Conservation (phyloP, 1,140 invertebrate species). For the Teleopsis dalmanni region DNA sequence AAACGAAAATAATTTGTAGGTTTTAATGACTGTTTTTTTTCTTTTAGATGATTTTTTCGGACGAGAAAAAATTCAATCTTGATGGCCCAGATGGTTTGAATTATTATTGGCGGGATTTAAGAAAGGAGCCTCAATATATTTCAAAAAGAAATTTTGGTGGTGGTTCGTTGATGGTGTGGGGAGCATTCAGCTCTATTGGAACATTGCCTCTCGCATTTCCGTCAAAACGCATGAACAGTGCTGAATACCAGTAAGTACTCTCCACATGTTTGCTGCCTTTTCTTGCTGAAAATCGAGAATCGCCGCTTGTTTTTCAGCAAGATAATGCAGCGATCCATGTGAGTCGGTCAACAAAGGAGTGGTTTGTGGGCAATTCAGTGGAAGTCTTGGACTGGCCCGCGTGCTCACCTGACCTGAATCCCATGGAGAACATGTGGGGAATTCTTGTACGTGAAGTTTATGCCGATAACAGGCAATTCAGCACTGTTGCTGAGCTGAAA, state of each 20-base stretch:
- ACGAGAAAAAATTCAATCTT: conserved; percentile 17
- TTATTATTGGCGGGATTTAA: conserved; percentile 18
- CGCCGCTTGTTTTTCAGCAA: background rate
- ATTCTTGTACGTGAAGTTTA: conserved; percentile 1
- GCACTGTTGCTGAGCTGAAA: background rate
- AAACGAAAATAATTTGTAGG: too few relatives aligned
- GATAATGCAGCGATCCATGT: conserved; percentile 1
- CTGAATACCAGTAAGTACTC: too few relatives aligned
- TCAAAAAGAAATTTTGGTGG: conserved; percentile 1
- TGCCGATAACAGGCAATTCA: background rate
- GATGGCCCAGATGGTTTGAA: conserved; percentile 17
- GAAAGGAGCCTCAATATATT: conserved; percentile 3
- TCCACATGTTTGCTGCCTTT: too few relatives aligned
- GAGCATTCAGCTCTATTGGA: conserved; percentile 4
- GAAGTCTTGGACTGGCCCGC: background rate
- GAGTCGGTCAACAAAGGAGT: background rate
- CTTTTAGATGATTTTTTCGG: too few relatives aligned
- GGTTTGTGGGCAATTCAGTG: background rate
- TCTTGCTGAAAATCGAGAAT: too few relatives aligned
- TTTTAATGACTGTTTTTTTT: too few relatives aligned
- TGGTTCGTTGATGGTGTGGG: conserved; percentile 12
- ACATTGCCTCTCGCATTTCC: conserved; percentile 6
- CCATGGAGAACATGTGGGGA: conserved; percentile 2
- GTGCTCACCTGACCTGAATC: background rate
- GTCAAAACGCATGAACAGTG: background rate